Base-by-base conservation (phyloP, 2,113 vertebrate species). In the Stegostoma tigrinum region DNA sequence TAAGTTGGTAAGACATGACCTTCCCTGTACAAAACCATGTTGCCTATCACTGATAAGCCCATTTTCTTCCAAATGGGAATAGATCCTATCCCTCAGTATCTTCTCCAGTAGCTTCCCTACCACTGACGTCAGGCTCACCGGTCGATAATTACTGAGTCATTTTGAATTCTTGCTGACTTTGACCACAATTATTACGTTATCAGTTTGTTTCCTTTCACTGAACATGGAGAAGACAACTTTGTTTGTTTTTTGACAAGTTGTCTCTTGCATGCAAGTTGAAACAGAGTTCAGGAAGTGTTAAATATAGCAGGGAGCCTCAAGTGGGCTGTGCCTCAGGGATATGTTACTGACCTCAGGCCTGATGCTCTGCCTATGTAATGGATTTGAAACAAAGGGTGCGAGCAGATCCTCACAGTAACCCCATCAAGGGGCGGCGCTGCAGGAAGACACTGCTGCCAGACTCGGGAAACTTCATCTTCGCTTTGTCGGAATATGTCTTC, bases 281-380 rank as follows among this genome's bases (percentile, higher is more conserved):
- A 75, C 17, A 15, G 94, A 72, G 94, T 95, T 95, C 67, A 95
- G 68, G 68, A 95, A 72, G 27, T 95, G 68, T 72, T 95, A 48
- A 95, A 95, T 48, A 72, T 72, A 95, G 94, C 67, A 52, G 61
- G 89, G 42, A 72, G 94, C 27, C 94, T 95, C 68, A 12, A 5
- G 66, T 75, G 94, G 67, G 66, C 67, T 30, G 23, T 52, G 66
- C 67, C 48, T 95, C 93, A 72, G 67, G 38, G 27, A 30, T 95
- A 52, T 45, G 67, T 70, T 52, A 34, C 24, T 72, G 67, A 95
- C 67, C 93, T 34, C 30, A 12, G 24, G 67, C 45, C 27, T 90
- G 15, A 10, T 90, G 87, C 30, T 90, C 55, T 61, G 48, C 3
- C 86, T 89, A 23, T 89, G 87, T 14, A 61, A 61, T 24, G 72